A percentile compares a stretch with the other conserved stretches of the same genome.
phyloP scores from a whole-genome alignment of 2,888 invertebrate genomes.

The Gonocerus acuteangulatus region DNA sequence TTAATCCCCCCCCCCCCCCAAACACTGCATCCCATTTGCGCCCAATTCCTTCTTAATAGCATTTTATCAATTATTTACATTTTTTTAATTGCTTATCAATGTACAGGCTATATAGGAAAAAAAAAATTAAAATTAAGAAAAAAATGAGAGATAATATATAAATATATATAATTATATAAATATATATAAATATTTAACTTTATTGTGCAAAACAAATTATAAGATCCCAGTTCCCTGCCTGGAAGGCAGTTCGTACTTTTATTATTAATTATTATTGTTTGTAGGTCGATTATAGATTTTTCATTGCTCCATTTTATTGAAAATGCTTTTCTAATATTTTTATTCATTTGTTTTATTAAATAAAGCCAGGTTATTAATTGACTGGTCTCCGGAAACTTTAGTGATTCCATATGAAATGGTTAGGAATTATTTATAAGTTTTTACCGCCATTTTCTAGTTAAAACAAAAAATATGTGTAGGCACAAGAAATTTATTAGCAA shows the following conservation, averaged over 20 bases:
- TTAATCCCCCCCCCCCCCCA: not conserved
- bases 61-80: conserved; percentile 23
- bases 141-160: conserved; percentile 22
- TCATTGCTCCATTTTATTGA: conserved; percentile 16
- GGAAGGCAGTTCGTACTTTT: conserved; percentile 20
- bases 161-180: conserved; percentile 19
- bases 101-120: conserved; percentile 20
- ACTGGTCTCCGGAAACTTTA: conserved; percentile 2
- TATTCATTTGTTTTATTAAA: conserved; percentile 14
- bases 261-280: conserved; percentile 24
- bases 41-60: not conserved
- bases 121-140: not conserved
- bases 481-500: conserved; percentile 11
- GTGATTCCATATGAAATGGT: conserved; percentile 7
- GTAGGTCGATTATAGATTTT: conserved; percentile 26
- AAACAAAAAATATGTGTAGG: conserved; percentile 10
- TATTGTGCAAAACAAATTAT: conserved; percentile 17
- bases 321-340: conserved; percentile 25
- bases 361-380: conserved; percentile 6
- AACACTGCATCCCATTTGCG: not conserved
- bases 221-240: conserved; percentile 11
- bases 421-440: not conserved
- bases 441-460: conserved; percentile 10
- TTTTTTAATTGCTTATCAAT: conserved; percentile 19
- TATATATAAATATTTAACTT: conserved; percentile 22